Conservation (phyloP, 2,113 vertebrate genomes). For the Numida meleagris region DNA sequence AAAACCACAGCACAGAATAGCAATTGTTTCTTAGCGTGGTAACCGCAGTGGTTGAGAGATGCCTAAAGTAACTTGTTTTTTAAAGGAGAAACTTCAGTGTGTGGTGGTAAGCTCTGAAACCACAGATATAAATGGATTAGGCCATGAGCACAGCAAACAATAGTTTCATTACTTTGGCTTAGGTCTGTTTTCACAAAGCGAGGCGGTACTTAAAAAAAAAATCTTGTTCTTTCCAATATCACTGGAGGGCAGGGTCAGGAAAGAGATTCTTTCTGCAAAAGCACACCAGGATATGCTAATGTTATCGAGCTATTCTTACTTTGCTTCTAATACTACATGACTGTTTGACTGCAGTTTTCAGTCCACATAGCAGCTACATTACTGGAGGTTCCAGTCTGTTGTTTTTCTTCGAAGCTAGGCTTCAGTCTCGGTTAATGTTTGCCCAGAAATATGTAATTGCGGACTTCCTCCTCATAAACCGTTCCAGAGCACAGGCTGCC, state of each 20-base stretch:
- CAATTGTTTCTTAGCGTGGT: conserved; percentile 52
- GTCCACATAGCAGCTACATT: conserved; percentile 50
- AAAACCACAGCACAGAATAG: conserved; percentile 73
- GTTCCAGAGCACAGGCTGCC: conserved; percentile 83
- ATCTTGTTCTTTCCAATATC: neutral
- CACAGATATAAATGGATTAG: conserved; percentile 57
- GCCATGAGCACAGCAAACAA: conserved; percentile 1
- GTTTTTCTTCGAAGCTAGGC: conserved; percentile 79
- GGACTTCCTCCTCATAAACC: conserved; percentile 90
- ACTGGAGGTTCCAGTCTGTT: conserved; percentile 73
- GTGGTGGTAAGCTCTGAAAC: conserved; percentile 45
- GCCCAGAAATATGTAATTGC: conserved; percentile 91
- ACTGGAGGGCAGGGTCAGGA: neutral
- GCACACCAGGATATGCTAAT: neutral
- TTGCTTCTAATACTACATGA: neutral
- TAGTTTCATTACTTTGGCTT: conserved; percentile 47
- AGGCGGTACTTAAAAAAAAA: neutral
- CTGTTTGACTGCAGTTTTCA: conserved; percentile 49
- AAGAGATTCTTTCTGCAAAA: neutral
- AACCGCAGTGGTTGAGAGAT: conserved; percentile 61
- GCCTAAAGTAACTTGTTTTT: conserved; percentile 33
- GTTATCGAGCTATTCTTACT: conserved; percentile 11
- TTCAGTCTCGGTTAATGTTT: conserved; percentile 89
- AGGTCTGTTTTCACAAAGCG: conserved; percentile 44
- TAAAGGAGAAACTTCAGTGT: conserved; percentile 35